phyloP scores from a whole-genome alignment of 1,140 invertebrate species.

The Philaenus spumarius region DNA sequence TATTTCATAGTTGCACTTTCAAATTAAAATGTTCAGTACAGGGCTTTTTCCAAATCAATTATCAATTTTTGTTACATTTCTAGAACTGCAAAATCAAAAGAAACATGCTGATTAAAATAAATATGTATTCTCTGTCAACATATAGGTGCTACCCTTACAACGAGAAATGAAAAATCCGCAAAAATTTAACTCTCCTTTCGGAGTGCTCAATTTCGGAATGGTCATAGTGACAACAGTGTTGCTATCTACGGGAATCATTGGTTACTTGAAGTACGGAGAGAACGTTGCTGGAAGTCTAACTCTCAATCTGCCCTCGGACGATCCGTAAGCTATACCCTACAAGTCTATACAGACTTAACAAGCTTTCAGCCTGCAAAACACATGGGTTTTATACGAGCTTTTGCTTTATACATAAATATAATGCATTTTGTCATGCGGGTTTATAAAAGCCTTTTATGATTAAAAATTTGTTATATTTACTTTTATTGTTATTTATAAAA shows the following conservation, averaged over 20 bases:
- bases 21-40: too few relatives aligned
- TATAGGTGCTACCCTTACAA: constrained; percentile 58
- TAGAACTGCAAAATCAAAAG: not conserved
- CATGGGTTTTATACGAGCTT: constrained; percentile 25
- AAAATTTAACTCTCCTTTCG: constrained; percentile 70
- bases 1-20: not conserved
- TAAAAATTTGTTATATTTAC: not conserved
- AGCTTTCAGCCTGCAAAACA: constrained; percentile 56
- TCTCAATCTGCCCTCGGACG: constrained; percentile 57
- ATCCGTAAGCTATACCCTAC: constrained; percentile 44
- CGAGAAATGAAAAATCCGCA: constrained; percentile 82
- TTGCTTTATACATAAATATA: not conserved
- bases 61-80: not conserved
- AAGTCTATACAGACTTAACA: constrained; percentile 48
- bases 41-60: too few relatives aligned
- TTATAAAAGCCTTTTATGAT: not conserved
- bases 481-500: not conserved
- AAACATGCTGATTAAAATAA: not conserved
- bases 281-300: constrained; percentile 61
- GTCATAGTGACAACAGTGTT: constrained; percentile 76
- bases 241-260: constrained; percentile 81
- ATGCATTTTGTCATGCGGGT: not conserved
- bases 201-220: constrained; percentile 85
- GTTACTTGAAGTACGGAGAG: constrained; percentile 73
- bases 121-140: not conserved